Conservation (phyloP, 1,140 invertebrate genomes). For the Artemia franciscana region DNA sequence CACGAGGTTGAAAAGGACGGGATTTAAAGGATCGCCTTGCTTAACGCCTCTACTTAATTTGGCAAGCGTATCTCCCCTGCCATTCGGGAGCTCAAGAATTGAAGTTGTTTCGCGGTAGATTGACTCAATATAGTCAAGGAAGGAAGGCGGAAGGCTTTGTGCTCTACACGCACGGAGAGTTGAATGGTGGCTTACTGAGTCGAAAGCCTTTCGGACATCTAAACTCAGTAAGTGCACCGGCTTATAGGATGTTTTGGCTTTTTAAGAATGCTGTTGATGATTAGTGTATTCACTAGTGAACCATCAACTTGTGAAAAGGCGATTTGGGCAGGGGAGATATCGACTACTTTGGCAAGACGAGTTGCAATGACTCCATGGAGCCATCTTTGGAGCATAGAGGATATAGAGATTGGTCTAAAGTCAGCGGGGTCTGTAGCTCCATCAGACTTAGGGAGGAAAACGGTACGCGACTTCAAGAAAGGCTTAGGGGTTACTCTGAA, state of each 20-base stretch:
- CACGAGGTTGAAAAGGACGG: slow-evolving; percentile 25
- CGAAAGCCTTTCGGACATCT: slow-evolving; percentile 3
- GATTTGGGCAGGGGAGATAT: too few species aligned
- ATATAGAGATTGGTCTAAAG: too few species aligned
- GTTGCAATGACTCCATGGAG: too few species aligned
- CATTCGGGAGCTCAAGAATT: not conserved
- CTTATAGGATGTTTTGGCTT: not conserved
- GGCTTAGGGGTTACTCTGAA: too few species aligned
- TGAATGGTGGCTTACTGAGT: not conserved
- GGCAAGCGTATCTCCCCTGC: not conserved
- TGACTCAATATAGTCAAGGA: not conserved
- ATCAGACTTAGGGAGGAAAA: too few species aligned
- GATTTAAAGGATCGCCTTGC: slow-evolving; percentile 26
- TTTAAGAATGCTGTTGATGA: not conserved
- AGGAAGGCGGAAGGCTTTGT: not conserved
- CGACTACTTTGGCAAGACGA: too few species aligned
- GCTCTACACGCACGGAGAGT: not conserved
- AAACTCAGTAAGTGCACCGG: not conserved
- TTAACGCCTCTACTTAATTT: slow-evolving; percentile 20
- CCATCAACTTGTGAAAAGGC: not conserved
- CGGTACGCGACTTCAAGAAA: too few species aligned
- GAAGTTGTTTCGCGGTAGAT: not conserved
- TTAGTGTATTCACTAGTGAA: not conserved
- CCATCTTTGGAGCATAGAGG: too few species aligned
- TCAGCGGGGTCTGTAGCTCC: too few species aligned